Base-by-base conservation (phyloP, 2,888 invertebrate genomes). In the Ormyrus rosae region DNA sequence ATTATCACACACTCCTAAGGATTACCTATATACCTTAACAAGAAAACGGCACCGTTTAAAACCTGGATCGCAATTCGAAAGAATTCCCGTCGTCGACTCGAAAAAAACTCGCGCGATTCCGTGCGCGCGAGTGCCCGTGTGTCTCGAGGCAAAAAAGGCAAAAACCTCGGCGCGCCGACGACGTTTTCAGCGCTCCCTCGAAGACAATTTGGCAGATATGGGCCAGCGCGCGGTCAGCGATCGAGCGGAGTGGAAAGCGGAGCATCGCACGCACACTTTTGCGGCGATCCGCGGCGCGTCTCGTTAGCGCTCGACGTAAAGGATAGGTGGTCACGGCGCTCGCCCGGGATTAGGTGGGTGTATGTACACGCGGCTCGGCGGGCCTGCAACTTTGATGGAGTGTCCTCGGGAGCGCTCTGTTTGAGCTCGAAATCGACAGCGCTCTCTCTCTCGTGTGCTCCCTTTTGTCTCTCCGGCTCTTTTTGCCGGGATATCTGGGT, bases 161-260 rank as follows among this genome's bases (percentile, higher is more conserved):
- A 34, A 34, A 34, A 34, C 34, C 34, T 2, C 34, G 34, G 34
- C 34, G 4, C 34, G 34, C 3, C 34, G 34, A 34, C 34, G 34
- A 4, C 34, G 3, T 34, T 34, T 4, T 34, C 34, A 4, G 34
- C 34, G 34, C 34, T 34, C 34, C 34, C 13, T 13, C 51, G 53
- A 19, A 60, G 56, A 64, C 78, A 82, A 83, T 83, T 84, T 83
- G 83, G 83, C 84, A 83, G 84, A 85, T 85, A 84, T 84, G 82
- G 84, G 84, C 81, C 79, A 79, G 74, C 68, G 80, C 64, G 80
- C 83, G 81, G 56, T 53, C 45, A 73, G 74, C 77, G 13, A 13
- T 74, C 83, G 71, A 78, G 34, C 34, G 34, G 34, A 34, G 34
- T 83, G 83, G 84, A 84, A 84, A 85, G 83, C 82, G 82, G 82